phyloP scores from a whole-genome alignment of 2,113 vertebrate genomes.

The Falco punctatus region DNA sequence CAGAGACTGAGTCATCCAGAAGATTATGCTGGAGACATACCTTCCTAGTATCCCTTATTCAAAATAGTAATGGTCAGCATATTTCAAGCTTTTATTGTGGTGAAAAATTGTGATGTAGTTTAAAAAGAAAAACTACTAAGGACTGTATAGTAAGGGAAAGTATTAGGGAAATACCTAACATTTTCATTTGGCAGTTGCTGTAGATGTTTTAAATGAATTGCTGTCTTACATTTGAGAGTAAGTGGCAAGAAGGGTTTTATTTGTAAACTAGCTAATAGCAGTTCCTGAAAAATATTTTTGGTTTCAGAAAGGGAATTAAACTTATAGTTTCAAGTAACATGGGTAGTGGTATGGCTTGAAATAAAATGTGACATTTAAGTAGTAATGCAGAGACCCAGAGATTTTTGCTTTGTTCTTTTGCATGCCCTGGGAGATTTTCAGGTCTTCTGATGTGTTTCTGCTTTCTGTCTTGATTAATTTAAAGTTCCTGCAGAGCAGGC shows the following conservation, averaged over 20 bases:
- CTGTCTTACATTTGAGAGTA: not conserved
- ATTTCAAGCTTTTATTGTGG: not conserved
- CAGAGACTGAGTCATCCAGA: slow-evolving; percentile 27
- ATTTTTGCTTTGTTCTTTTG: not conserved
- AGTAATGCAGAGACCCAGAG: not conserved
- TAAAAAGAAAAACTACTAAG: not conserved
- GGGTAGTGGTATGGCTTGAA: not conserved
- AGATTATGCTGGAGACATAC: not conserved
- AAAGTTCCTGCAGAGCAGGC: not conserved
- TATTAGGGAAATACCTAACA: not conserved
- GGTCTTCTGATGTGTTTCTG: not conserved
- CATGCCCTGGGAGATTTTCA: not conserved
- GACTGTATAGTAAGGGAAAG: not conserved
- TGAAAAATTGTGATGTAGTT: not conserved
- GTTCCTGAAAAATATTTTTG: not conserved
- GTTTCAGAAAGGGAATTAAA: not conserved
- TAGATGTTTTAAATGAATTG: not conserved
- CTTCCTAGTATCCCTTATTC: not conserved
- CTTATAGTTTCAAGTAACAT: not conserved
- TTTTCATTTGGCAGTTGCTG: not conserved
- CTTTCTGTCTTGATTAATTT: not conserved
- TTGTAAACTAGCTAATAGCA: not conserved
- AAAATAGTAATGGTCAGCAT: not conserved
- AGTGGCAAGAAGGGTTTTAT: not conserved
- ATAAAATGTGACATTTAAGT: not conserved